These are phyloP conservation scores for Orycteropus afer DNA, from an alignment of 2,113 vertebrate genomes.

Conservation along the genomic window DNA sequence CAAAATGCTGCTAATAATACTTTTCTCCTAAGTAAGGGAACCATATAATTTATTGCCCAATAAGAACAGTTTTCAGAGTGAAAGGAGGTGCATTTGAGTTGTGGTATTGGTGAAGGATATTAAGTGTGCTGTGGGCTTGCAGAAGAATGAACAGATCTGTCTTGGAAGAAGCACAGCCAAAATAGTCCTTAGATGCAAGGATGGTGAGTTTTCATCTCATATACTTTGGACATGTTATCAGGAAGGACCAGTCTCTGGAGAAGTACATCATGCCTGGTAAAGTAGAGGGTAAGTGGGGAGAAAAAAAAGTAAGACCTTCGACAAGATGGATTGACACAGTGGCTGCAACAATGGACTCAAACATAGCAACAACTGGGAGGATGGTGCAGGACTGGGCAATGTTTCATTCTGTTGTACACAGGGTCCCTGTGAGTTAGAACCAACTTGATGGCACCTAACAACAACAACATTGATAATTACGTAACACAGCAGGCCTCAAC, in stretches of 20 bases:
- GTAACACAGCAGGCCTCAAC: not conserved
- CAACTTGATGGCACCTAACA: not conserved
- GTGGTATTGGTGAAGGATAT: not conserved
- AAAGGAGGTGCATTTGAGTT: not conserved
- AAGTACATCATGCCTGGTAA: not conserved
- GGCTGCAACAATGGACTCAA: not conserved
- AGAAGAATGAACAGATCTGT: not conserved
- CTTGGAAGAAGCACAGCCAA: not conserved
- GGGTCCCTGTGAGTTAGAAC: not conserved
- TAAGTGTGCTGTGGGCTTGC: not conserved
- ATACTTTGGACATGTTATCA: not conserved
- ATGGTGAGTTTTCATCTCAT: not conserved
- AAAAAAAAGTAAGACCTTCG: not conserved
- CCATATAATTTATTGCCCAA: not conserved
- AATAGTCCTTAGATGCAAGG: not conserved
- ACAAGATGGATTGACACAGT: not conserved
- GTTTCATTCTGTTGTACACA: not conserved
- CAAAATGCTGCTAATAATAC: not conserved
- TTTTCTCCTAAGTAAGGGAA: not conserved
- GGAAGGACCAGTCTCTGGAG: too few relatives aligned
- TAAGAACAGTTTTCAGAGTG: not conserved
- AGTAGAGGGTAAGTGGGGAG: not conserved
- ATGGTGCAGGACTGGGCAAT: not conserved
- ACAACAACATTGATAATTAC: not conserved
- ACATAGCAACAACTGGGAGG: not conserved